These are phyloP conservation scores for Helicorthomorpha holstii DNA, from an alignment of 1,140 invertebrate species.

Conservation along the genomic window DNA sequence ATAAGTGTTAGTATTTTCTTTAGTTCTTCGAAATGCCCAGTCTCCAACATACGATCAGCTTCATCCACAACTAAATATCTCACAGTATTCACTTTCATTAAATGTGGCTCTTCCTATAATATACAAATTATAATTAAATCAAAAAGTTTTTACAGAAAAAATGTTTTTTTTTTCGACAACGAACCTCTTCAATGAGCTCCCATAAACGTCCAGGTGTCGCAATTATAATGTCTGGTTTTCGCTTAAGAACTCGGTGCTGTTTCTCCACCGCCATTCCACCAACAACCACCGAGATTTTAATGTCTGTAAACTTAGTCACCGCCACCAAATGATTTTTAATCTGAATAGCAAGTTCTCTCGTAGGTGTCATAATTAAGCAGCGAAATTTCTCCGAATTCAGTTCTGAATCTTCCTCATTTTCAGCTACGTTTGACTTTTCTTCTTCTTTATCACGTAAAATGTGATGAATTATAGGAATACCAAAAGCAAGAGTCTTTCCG, in stretches of 20 bases:
- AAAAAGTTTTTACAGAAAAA: background rate
- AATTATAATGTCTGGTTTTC: conserved; percentile 75
- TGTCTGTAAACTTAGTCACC: conserved; percentile 61
- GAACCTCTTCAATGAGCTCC: conserved; percentile 68
- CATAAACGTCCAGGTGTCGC: conserved; percentile 90
- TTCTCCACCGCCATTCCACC: conserved; percentile 82
- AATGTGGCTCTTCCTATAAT: conserved; percentile 20
- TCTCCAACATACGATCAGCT: conserved; percentile 95
- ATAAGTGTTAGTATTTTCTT: conserved; percentile 60
- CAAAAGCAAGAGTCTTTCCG: conserved; percentile 94
- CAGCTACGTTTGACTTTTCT: background rate
- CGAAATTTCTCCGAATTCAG: conserved; percentile 15
- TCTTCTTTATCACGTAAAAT: conserved; percentile 46
- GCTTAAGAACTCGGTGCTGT: conserved; percentile 66
- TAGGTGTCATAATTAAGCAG: conserved; percentile 81
- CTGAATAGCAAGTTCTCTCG: conserved; percentile 86
- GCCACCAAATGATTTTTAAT: conserved; percentile 67
- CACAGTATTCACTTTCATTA: conserved; percentile 23
- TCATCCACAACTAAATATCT: conserved; percentile 90
- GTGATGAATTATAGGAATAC: conserved; percentile 71
- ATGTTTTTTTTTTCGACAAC: too few species aligned
- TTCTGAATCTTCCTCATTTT: background rate
- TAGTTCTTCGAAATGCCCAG: conserved; percentile 89
- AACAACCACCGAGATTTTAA: conserved; percentile 54
- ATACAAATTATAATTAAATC: background rate